Percentiles rank a stretch among this genome's conserved stretches.
phyloP scores from a whole-genome alignment of 2,113 vertebrate genomes.

The Chinchilla lanigera region DNA sequence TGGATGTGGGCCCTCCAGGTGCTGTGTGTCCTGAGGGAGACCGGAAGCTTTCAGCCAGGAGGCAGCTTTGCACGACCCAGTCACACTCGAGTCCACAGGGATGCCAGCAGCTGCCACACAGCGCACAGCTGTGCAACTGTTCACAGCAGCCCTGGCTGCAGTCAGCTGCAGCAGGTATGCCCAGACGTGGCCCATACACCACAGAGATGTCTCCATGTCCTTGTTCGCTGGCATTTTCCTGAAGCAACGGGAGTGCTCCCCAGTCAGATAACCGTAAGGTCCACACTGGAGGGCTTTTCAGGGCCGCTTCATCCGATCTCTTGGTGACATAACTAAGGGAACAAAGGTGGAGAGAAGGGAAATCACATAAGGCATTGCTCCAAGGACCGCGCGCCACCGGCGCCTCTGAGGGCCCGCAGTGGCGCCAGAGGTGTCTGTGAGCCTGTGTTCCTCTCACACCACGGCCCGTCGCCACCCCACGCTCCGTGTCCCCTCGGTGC shows the following conservation, averaged over 20 bases:
- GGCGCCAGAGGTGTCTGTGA: not conserved
- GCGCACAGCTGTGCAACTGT: not conserved
- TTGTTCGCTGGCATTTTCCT: not conserved
- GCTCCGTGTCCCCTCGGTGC: not conserved
- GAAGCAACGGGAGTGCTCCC: not conserved
- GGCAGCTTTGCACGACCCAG: not conserved
- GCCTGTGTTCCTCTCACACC: not conserved
- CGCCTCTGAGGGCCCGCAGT: not conserved
- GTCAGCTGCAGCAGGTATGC: rapidly evolving
- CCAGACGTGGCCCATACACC: not conserved
- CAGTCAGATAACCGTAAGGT: not conserved
- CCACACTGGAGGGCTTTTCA: not conserved
- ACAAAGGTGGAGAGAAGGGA: not conserved
- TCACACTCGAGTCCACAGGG: not conserved
- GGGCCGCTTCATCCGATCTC: not conserved
- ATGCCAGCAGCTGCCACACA: too few relatives aligned
- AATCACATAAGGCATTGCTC: not conserved
- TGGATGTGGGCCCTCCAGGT: rapidly evolving
- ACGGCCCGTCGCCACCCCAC: not conserved
- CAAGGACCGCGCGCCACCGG: rapidly evolving
- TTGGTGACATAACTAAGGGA: not conserved
- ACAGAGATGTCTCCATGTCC: not conserved
- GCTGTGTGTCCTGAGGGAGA: not conserved
- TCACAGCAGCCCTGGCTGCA: not conserved
- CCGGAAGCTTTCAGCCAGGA: not conserved